phyloP scores from a whole-genome alignment of 1,140 invertebrate species.

The Lucilia sericata region DNA sequence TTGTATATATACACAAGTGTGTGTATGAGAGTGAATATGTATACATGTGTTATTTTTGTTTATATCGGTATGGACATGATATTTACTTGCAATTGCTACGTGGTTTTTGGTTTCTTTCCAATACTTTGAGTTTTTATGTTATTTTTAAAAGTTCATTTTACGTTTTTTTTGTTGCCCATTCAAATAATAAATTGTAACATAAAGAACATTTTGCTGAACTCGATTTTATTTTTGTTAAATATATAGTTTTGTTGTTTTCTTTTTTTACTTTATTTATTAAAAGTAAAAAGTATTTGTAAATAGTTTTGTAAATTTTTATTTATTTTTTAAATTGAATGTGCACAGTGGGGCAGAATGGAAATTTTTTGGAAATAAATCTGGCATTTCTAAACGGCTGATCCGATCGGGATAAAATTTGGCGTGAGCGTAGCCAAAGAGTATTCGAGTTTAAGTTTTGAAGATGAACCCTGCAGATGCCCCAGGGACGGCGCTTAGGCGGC shows the following conservation, averaged over 20 bases:
- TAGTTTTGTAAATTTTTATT: background rate
- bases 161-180: background rate
- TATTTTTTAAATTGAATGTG: background rate
- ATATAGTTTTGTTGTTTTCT: background rate
- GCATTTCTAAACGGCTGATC: too few species aligned
- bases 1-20: too few species aligned
- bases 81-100: constrained; percentile 17
- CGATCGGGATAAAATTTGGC: too few species aligned
- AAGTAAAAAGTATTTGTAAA: background rate
- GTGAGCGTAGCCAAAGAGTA: too few species aligned
- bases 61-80: constrained; percentile 1
- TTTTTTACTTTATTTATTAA: background rate
- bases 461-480: too few species aligned
- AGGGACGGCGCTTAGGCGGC: too few species aligned
- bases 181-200: background rate
- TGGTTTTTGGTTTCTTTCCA: constrained; percentile 7
- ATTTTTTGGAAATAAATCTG: too few species aligned
- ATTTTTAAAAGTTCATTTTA: background rate
- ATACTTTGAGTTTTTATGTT: background rate
- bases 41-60: background rate
- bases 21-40: background rate
- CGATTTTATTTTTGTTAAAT: background rate
- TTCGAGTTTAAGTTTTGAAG: too few species aligned
- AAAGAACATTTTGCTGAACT: background rate
- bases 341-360: too few species aligned